Evolutionary conservation across 2,113 vertebrate species (phyloP).

Genomic region (Phaetusa simplex): DNA sequence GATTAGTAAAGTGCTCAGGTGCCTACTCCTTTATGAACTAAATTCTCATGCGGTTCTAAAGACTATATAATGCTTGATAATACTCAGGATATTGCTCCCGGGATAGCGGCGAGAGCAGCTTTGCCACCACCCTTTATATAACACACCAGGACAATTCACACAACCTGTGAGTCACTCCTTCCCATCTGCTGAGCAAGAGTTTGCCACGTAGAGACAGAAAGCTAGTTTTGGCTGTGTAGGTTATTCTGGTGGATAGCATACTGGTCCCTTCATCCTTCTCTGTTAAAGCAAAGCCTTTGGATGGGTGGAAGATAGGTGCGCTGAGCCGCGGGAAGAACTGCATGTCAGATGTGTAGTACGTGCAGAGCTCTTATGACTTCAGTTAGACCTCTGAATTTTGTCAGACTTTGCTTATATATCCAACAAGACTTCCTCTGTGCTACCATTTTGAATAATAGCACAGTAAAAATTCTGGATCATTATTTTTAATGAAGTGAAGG

Average conservation of each 20-base stretch:
- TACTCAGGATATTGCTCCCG: neutral
- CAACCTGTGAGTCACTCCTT: neutral
- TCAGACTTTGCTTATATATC: neutral
- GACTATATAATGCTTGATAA: neutral
- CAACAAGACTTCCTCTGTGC: neutral
- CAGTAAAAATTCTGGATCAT: neutral
- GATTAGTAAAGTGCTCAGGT: neutral
- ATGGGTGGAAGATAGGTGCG: neutral
- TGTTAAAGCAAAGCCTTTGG: neutral
- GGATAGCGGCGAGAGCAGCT: neutral
- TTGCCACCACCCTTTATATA: neutral
- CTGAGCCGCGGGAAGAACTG: neutral
- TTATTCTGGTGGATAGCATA: neutral
- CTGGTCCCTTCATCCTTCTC: neutral
- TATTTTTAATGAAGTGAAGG: neutral
- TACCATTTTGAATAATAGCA: neutral
- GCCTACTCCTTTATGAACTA: neutral
- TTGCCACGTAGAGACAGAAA: rapidly evolving
- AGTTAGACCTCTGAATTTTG: neutral
- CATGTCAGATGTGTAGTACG: rapidly evolving
- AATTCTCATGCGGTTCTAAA: neutral
- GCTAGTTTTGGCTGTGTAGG: neutral
- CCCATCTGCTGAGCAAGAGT: neutral
- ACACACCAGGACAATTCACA: neutral
- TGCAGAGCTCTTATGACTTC: neutral